Evolutionary conservation across 2,797 vertebrate genomes (phyloP).

Genomic region (Ptychobarbus kaznakovi): DNA sequence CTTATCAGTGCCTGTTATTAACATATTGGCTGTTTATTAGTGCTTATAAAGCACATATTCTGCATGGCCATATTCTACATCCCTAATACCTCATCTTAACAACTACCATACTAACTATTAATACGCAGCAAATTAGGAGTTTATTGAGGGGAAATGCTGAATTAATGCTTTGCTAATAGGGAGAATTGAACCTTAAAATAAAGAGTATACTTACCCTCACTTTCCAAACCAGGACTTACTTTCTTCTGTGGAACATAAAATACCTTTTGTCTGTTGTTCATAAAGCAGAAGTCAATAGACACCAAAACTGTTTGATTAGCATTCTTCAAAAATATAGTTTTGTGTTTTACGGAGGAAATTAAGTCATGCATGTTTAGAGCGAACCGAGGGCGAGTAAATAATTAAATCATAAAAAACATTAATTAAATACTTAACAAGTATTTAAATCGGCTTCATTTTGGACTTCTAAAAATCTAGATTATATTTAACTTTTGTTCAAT

Average conservation of each 20-base stretch:
- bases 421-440: too few relatives aligned
- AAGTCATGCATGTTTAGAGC: neutral
- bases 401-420: too few relatives aligned
- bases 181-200: neutral
- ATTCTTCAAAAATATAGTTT: neutral
- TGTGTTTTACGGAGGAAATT: neutral
- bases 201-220: neutral
- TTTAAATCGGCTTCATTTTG: neutral
- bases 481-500: accelerated
- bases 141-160: neutral
- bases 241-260: neutral
- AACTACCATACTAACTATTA: neutral
- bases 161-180: neutral
- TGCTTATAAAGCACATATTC: too few relatives aligned
- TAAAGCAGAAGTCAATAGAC: neutral
- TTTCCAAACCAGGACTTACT: neutral
- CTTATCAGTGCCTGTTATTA: too few relatives aligned
- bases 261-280: neutral
- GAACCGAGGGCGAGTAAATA: neutral
- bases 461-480: too few relatives aligned
- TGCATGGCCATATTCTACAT: neutral
- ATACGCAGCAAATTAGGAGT: neutral
- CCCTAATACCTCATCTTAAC: too few relatives aligned
- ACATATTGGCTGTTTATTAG: too few relatives aligned
- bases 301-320: neutral